Base-by-base conservation (phyloP, 2,888 invertebrate genomes). In the Rhagonycha fulva region DNA sequence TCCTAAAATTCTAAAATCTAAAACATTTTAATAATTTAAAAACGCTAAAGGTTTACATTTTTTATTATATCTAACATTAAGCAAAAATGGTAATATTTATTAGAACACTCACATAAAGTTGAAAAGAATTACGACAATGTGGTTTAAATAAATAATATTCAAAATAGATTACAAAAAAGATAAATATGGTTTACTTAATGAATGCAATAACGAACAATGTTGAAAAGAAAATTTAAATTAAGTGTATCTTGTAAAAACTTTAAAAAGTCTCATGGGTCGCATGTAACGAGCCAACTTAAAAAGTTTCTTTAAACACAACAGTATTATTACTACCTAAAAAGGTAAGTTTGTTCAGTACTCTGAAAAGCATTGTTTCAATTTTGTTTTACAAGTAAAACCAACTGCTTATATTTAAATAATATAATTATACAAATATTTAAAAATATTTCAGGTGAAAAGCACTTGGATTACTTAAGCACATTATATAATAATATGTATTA, bases 211-310 rank as follows among this genome's bases (percentile, higher is more conserved):
- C 72, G 75, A 71, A 80, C 75, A 77, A 78, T 74, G 79, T 74
- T 66, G 76, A 71, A 77, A 77, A 72, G 72, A 70, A 78, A 77
- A 76, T 76, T 74, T 78, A 74, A 77, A 77, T 77, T 62, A 32
- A 62, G 76, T 67, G 73, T 72, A 73, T 61, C 72, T 70, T 62
- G 32, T 47, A 80, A 80, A 81, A 82, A 81, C 80, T 81, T 81
- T 81, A 80, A 78, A 78, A 79, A 81, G 76, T 80, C 80, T 78
- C 80, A 76, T 73, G 80, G 78, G 81, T 80, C 76, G 81, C 78
- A 72, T 80, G 81, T 82, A 82, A 82, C 81, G 81, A 82, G 82
- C 81, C 81, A 80, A 81, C 81, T 82, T 82, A 81, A 81, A 81
- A 81, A 80, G 78, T 79, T 77, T 79, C 78, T 78, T 78, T 77